A percentile compares a stretch with the other conserved stretches of the same genome.
Conservation (phyloP, 2,113 vertebrate genomes). For the Naja naja region DNA sequence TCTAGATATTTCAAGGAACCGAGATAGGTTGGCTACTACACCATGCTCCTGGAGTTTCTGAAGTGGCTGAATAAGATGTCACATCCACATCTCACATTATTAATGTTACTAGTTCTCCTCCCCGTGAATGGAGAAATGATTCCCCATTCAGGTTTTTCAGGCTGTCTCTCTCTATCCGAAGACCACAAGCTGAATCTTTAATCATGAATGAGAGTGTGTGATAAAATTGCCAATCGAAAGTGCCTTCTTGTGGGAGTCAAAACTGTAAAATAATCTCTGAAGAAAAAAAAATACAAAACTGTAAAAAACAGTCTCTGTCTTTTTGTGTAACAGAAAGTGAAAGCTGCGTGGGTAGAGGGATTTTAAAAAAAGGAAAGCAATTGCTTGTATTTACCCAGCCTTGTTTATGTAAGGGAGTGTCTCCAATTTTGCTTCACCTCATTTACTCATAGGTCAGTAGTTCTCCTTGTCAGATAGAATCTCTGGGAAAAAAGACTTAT, state of each 20-base stretch:
- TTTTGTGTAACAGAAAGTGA: neutral
- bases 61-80: neutral
- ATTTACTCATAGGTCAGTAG: neutral
- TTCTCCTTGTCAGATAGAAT: neutral
- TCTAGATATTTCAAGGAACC: neutral
- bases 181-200: constrained; percentile 8
- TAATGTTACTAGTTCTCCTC: neutral
- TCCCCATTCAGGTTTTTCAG: neutral
- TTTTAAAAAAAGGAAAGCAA: neutral
- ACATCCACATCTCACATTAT: neutral
- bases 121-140: neutral
- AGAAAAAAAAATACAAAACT: constrained; percentile 15
- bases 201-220: constrained; percentile 12
- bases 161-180: neutral
- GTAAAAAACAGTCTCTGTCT: neutral
- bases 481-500: neutral
- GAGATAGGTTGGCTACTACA: neutral
- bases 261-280: constrained; percentile 57
- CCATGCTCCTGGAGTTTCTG: neutral
- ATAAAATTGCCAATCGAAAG: constrained; percentile 59
- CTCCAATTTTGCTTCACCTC: neutral
- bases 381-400: neutral
- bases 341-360: neutral
- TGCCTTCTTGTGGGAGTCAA: constrained; percentile 68
- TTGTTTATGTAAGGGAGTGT: neutral